Conservation (phyloP, 2,888 invertebrate genomes). For the Meliscaeva auricollis region DNA sequence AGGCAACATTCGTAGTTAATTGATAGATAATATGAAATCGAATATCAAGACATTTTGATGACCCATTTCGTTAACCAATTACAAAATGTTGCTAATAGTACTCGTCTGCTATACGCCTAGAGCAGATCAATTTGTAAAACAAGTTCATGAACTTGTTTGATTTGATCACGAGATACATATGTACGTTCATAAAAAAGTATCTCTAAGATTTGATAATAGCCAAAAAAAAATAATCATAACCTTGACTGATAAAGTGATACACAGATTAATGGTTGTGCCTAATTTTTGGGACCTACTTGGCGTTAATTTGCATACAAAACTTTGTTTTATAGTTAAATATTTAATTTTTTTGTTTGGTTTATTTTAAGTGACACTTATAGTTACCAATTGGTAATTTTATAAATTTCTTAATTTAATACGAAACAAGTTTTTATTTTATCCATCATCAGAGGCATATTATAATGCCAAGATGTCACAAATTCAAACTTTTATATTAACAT, state of each 20-base stretch:
- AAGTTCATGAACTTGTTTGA: conserved; percentile 41
- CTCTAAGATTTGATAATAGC: not conserved
- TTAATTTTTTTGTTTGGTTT: not conserved
- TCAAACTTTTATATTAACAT: conserved; percentile 3
- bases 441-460: not conserved
- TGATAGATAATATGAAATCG: not conserved
- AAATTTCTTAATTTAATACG: not conserved
- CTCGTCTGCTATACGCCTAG: not conserved
- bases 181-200: not conserved
- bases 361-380: not conserved
- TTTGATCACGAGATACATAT: conserved; percentile 17
- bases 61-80: conserved; percentile 20
- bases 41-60: conserved; percentile 20
- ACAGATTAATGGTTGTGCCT: conserved; percentile 14
- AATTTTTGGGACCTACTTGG: conserved; percentile 11
- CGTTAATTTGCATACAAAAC: conserved; percentile 21
- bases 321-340: not conserved
- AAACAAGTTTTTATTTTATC: not conserved
- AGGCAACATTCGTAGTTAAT: conserved; percentile 18
- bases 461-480: conserved; percentile 13
- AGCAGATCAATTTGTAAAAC: conserved; percentile 21
- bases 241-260: conserved; percentile 39
- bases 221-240: not conserved
- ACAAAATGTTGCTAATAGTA: not conserved
- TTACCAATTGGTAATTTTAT: not conserved